Evolutionary conservation across 2,888 invertebrate genomes (phyloP), one percentile per base, ranked within the genome.

Genomic region (Athalia circularis): DNA sequence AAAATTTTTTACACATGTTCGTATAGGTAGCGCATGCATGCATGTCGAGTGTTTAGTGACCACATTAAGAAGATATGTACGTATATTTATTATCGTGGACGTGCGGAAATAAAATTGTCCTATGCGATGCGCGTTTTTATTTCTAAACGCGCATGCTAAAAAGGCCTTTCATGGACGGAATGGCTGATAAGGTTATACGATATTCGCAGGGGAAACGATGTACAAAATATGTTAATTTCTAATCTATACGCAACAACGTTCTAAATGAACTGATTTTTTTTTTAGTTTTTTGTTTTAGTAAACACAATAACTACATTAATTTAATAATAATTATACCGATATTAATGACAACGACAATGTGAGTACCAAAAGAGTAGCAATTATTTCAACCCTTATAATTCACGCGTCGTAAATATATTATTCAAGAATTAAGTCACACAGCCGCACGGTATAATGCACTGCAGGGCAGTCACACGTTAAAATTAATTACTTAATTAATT

Each of bases 81-180:
- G 50, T 8, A 50, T 8, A 68, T 64, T 67, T 57, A 54, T 50
- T 79, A 81, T 80, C 78, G 74, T 79, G 43, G 75, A 78, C 82
- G 75, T 78, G 80, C 80, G 81, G 79, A 7, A 13, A 50, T 83
- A 77, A 80, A 80, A 85, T 80, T 83, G 84, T 83, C 85, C 87
- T 88, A 88, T 88, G 86, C 88, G 85, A 86, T 85, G 81, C 81
- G 81, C 82, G 80, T 76, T 62, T 79, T 77, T 81, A 13, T 11
- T 48, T 47, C 0, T 29, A 57, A 48, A 65, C 77, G 79, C 79
- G 75, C 75, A 64, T 84, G 85, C 88, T 88, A 84, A 11, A 80
- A 89, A 88, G 88, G 88, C 88, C 86, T 88, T 86, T 86, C 86
- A 83, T 89, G 88, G 88, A 89, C 88, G 88, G 88, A 89, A 86